Conservation (phyloP, 2,113 vertebrate genomes). For the Charina bottae region DNA sequence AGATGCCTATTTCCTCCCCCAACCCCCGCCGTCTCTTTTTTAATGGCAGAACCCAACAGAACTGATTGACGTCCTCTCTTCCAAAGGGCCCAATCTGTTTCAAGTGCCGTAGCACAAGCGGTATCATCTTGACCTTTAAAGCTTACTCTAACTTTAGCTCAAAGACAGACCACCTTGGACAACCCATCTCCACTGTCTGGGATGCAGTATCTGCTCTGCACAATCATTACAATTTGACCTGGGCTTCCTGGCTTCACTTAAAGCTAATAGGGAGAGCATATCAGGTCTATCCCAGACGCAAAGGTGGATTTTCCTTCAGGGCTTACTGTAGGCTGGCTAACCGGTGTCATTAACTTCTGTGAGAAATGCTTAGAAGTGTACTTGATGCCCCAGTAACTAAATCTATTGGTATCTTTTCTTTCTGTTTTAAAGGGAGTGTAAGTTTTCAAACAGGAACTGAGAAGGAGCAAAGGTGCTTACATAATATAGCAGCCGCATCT, state of each 20-base stretch:
- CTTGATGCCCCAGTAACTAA: conserved; percentile 16
- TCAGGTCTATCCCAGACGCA: background rate
- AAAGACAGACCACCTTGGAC: background rate
- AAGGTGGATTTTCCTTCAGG: conserved; percentile 13
- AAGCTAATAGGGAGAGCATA: background rate
- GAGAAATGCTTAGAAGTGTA: conserved; percentile 29
- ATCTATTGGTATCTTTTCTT: background rate
- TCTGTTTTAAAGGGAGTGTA: background rate
- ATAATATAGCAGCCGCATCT: background rate
- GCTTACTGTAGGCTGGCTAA: background rate
- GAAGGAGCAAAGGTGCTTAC: background rate
- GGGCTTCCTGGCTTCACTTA: background rate
- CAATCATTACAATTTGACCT: background rate
- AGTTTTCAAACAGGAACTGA: background rate
- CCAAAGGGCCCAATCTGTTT: background rate
- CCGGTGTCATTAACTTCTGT: background rate
- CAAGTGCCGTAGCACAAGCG: no score
- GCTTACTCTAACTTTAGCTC: background rate
- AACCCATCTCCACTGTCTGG: background rate
- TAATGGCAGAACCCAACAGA: background rate
- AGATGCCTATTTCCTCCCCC: background rate
- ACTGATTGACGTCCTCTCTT: no score
- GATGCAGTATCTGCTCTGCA: background rate
- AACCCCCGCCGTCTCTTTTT: background rate
- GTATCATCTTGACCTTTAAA: no score